These are phyloP conservation scores for Oryzias sinensis DNA, from an alignment of 2,797 vertebrate species.

Conservation along the genomic window DNA sequence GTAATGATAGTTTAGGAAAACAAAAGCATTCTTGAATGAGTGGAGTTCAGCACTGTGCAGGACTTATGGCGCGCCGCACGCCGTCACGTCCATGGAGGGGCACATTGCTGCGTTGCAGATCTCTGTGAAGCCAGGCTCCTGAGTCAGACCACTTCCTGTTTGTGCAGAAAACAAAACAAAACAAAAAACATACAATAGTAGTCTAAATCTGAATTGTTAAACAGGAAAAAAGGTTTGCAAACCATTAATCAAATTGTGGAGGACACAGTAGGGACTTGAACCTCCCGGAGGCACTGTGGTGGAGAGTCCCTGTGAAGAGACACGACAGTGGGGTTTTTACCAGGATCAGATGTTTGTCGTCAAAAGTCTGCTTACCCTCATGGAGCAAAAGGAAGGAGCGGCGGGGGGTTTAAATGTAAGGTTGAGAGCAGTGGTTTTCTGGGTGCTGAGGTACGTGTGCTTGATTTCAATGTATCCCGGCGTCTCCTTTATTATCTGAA, in stretches of 20 bases:
- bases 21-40: background rate
- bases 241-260: conserved; percentile 10
- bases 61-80: background rate
- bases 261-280: conserved; percentile 9
- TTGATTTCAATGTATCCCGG: background rate
- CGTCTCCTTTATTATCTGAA: conserved; percentile 2
- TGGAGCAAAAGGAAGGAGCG: conserved; percentile 3
- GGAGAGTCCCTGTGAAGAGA: conserved; percentile 3
- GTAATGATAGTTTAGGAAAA: background rate
- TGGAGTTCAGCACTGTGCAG: too few species aligned
- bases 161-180: background rate
- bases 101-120: conserved; percentile 6
- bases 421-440: background rate
- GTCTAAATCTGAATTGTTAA: background rate
- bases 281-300: background rate
- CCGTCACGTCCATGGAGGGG: background rate
- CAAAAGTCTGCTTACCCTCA: background rate
- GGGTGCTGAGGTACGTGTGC: background rate
- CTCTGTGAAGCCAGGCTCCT: conserved; percentile 1
- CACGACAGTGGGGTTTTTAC: background rate
- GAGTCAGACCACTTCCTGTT: conserved; percentile 4
- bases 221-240: background rate
- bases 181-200: background rate
- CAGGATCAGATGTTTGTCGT: background rate
- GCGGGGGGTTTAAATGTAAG: conserved; percentile 4